A percentile compares a stretch with the other conserved stretches of the same genome.
phyloP scores from a whole-genome alignment of 2,113 vertebrate species.

The Rousettus leschenaultii region DNA sequence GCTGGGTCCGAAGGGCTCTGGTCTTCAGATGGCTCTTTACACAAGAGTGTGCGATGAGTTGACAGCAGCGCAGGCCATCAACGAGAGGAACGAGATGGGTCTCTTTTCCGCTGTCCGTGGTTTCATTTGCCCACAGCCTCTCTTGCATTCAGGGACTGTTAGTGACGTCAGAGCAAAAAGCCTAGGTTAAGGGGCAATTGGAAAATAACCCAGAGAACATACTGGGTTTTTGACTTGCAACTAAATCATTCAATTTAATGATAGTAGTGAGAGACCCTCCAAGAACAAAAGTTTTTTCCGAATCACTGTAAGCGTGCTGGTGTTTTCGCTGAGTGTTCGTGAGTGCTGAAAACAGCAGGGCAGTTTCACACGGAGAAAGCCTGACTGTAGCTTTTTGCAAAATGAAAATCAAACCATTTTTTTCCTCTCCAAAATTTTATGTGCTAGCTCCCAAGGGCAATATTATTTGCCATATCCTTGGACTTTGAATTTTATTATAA shows the following conservation, averaged over 20 bases:
- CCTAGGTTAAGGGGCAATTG: constrained; percentile 68
- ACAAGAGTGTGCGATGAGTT: constrained; percentile 28
- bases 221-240: constrained; percentile 74
- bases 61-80: constrained; percentile 39
- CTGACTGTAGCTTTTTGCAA: not conserved
- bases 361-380: constrained; percentile 46
- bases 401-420: not conserved
- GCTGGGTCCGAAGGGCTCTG: not conserved
- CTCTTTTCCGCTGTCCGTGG: constrained; percentile 59
- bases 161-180: constrained; percentile 76
- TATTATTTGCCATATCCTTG: not conserved
- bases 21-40: not conserved
- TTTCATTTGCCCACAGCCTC: constrained; percentile 66
- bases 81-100: constrained; percentile 56
- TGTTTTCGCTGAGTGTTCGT: constrained; percentile 61
- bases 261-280: constrained; percentile 57
- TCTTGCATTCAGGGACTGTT: constrained; percentile 57
- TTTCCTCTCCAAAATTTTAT: not conserved
- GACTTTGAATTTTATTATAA: constrained; percentile 55
- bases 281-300: constrained; percentile 51
- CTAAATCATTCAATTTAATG: constrained; percentile 72
- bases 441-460: not conserved
- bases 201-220: constrained; percentile 77
- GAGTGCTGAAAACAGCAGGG: constrained; percentile 26
- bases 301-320: not conserved